These are phyloP conservation scores for Cydia splendana DNA, from an alignment of 1,140 invertebrate genomes.

Conservation along the genomic window DNA sequence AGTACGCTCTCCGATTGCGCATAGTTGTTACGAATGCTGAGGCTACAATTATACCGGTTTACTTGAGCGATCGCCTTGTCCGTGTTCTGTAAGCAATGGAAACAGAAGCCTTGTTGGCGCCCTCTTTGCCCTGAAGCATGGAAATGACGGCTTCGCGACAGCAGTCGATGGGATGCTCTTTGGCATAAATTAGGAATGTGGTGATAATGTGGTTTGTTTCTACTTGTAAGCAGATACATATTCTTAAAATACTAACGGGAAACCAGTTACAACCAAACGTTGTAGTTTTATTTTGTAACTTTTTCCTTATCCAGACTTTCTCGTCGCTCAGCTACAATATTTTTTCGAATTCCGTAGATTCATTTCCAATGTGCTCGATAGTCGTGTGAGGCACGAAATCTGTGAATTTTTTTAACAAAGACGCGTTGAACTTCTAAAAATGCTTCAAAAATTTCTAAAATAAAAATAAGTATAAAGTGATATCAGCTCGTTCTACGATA, in stretches of 20 bases:
- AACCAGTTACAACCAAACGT: too few relatives aligned
- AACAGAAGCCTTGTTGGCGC: not conserved
- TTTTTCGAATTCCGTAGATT: too few relatives aligned
- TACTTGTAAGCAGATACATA: not conserved
- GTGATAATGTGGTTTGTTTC: not conserved
- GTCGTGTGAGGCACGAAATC: too few relatives aligned
- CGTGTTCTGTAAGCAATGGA: not conserved
- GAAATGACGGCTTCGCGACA: not conserved
- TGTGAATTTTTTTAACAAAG: too few relatives aligned
- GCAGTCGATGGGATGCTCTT: constrained; percentile 6
- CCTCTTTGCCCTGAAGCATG: constrained; percentile 10
- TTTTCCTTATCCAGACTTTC: too few relatives aligned
- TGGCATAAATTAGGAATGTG: constrained; percentile 13
- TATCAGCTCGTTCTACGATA: too few relatives aligned
- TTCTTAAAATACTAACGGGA: too few relatives aligned
- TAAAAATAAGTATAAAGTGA: too few relatives aligned
- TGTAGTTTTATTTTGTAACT: too few relatives aligned
- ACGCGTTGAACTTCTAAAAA: not conserved
- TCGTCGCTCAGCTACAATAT: too few relatives aligned
- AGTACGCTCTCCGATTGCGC: not conserved
- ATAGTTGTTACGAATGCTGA: not conserved
- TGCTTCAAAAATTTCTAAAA: not conserved
- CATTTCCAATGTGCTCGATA: too few relatives aligned
- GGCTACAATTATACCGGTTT: not conserved
- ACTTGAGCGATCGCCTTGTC: not conserved